Evolutionary conservation across 1,140 invertebrate species (phyloP).

Genomic region (Pogonomyrmex barbatus): DNA sequence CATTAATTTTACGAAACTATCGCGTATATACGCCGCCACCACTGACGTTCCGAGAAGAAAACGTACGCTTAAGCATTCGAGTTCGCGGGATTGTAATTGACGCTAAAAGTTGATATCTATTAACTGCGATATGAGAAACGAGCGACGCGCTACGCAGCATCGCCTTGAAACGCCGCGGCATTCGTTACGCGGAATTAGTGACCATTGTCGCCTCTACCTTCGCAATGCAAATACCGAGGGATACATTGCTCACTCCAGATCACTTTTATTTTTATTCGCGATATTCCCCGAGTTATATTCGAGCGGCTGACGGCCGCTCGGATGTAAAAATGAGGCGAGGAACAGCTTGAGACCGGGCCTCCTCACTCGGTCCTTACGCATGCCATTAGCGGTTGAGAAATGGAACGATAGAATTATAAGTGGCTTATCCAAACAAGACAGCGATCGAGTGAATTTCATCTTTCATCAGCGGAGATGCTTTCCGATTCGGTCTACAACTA

Average conservation of each 20-base stretch:
- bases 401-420: conserved; percentile 23
- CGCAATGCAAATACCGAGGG: not conserved
- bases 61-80: conserved; percentile 56
- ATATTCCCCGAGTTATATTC: not conserved
- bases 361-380: not conserved
- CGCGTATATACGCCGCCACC: conserved; percentile 1
- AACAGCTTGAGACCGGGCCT: conserved; percentile 3
- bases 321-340: conserved; percentile 6
- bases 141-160: conserved; percentile 28
- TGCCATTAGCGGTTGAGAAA: conserved; percentile 8
- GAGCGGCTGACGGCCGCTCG: not conserved
- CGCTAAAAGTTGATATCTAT: conserved; percentile 72
- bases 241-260: not conserved
- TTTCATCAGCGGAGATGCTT: conserved; percentile 85
- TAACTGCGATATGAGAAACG: conserved; percentile 60
- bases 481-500: conserved; percentile 86
- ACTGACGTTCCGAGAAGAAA: conserved; percentile 50
- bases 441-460: conserved; percentile 45
- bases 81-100: conserved; percentile 69
- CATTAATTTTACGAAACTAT: conserved; percentile 54
- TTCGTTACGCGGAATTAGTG: conserved; percentile 53
- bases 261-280: not conserved
- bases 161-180: conserved; percentile 34
- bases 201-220: conserved; percentile 48
- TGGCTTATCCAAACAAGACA: conserved; percentile 35